Evolutionary conservation across 2,797 vertebrate species (phyloP), one percentile per base, ranked within the genome.

Genomic region (Poeciliopsis infans): DNA sequence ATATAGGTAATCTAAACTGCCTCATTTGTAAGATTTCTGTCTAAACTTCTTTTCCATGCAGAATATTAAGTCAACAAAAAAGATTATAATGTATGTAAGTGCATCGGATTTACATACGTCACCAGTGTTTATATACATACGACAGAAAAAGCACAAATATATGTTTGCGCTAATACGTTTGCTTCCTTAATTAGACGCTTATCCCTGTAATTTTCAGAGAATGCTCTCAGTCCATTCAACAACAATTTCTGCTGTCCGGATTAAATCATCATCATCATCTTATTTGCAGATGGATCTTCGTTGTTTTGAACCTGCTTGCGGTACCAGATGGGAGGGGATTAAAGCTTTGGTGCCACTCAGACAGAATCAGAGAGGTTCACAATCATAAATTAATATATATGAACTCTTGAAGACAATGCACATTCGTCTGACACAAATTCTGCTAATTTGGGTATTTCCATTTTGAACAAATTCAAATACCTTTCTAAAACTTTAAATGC

Each of bases 291-390:
- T 83, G 72, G 81, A 79, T 86, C 70, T 79, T 28, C 72, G 79
- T 64, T 33, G 20, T 79, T 81, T 87, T 86, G 79, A 84, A 83
- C 79, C 39, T 84, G 57, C 57, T 79, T 74, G 43, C 23, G 55
- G 72, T 11, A 78, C 76, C 92, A 91, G 80, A 92, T 89, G 85
- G 82, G 46, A 20, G 33, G 76, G 59, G 75, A 89, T 84, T 85
- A 80, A 53, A 45, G 77, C 61, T 79, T 77, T 70, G 71, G 84
- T 77, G 82, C 53, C 51, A 78, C 77, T 85, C 80, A 75, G 47
- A 80, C 6, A 55, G 59, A 84, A 47, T 79, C 79, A 70, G 70
- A 49, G 53, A 85, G 75, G 79, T 87, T 85, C 71, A 76, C n/a
- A 72, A 79, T 81, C 64, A 66, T 46, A 78, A 45, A 79, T 73